A percentile compares a stretch with the other conserved stretches of the same genome.
Conservation (phyloP, 1,140 invertebrate genomes). For the Drosophila elegans region DNA sequence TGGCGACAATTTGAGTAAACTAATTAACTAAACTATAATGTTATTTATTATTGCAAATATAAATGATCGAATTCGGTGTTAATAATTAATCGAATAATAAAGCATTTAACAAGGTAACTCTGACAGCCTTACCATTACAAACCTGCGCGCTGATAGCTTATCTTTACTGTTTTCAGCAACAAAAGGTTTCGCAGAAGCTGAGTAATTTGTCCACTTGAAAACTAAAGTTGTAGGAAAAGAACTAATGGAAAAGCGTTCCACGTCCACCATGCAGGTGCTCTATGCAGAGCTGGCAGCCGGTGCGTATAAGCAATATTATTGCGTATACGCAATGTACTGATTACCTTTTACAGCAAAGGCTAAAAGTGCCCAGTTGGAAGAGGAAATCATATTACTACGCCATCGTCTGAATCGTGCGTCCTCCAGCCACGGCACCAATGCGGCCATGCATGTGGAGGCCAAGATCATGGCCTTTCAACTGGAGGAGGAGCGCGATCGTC, state of each 20-base stretch:
- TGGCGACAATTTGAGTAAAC: neutral
- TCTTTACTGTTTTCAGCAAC: constrained; percentile 38
- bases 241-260: constrained; percentile 56
- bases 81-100: neutral
- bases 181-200: constrained; percentile 2
- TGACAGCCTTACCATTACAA: constrained; percentile 1
- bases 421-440: constrained; percentile 40
- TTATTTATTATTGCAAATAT: neutral
- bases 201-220: constrained; percentile 22
- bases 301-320: constrained; percentile 47
- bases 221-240: neutral
- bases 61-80: neutral
- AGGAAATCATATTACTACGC: constrained; percentile 72
- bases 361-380: constrained; percentile 54
- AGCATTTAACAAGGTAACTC: constrained; percentile 10
- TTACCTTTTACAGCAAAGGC: constrained; percentile 53
- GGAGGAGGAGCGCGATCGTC: constrained; percentile 70
- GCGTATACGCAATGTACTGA: neutral
- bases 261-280: constrained; percentile 58
- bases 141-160: constrained; percentile 55
- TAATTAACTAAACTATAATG: neutral
- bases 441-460: constrained; percentile 64
- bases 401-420: constrained; percentile 60
- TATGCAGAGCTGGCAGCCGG: constrained; percentile 66
- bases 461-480: constrained; percentile 65